Evolutionary conservation across 2,797 vertebrate species (phyloP), one percentile per base, ranked within the genome.

Genomic region (Vultur gryphus): DNA sequence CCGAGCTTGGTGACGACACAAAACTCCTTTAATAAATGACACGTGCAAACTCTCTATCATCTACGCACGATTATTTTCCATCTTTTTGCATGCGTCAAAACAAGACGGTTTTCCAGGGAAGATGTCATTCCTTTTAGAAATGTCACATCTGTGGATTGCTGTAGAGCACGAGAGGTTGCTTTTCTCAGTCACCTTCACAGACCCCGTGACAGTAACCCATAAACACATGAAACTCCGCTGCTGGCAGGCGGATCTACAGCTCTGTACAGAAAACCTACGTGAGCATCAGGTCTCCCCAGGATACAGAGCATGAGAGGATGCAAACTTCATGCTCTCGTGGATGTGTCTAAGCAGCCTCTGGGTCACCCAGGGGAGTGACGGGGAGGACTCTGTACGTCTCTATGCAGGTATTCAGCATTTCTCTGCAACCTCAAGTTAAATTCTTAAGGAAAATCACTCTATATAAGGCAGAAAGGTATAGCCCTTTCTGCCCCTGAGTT

Each of bases 191-290:
- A 16, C 46, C 49, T 65, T 52, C 41, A 19, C 19, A 33, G 77
- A 43, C 13, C 11, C 28, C 2, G 1, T 4, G 29, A 31, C 23
- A 35, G 19, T 16, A 46, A 51, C 72, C 37, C 31, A 6, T 3
- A 10, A 69, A 17, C 23, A 46, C n/a, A 31, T 1, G 0, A 5
- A 67, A 49, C 6, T 6, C 43, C 6, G 1, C 43, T 8, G 62
- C 39, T 16, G 35, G 51, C 46, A 31, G 55, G 51, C 0, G 17
- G 52, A 12, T 33, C 35, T 16, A 18, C 39, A 43, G 49, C 49
- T 7, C 19, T 1, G 1, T 6, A 7, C 15, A 21, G 17, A 21
- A 52, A 58, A 25, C 10, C 25, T 13, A 1, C 0, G 2, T 0
- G 48, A 77, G 65, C 57, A 43, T 6, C 73, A 26, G 64, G 14